Percentiles rank a stretch among this genome's conserved stretches.
Evolutionary conservation across 2,888 invertebrate species (phyloP).

Genomic region (Zaprionus bogoriensis): DNA sequence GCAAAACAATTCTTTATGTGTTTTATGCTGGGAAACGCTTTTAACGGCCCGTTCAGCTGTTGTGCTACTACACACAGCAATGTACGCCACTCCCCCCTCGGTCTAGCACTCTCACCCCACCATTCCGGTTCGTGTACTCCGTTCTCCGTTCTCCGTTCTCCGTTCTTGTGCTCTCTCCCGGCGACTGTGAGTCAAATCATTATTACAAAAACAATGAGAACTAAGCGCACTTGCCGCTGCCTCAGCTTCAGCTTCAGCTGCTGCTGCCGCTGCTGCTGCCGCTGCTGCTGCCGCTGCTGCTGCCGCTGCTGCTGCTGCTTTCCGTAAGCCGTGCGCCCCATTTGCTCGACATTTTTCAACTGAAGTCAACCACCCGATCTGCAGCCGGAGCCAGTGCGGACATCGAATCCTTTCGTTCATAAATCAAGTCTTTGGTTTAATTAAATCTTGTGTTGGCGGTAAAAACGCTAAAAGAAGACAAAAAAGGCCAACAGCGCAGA

Average conservation of each 20-base stretch:
- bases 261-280: conserved; percentile 3
- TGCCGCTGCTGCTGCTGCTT: conserved; percentile 6
- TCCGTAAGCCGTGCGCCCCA: conserved; percentile 59
- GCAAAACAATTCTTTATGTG: conserved; percentile 68
- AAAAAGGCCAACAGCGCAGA: conserved; percentile 16
- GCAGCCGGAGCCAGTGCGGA: conserved; percentile 53
- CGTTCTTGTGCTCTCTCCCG: conserved; percentile 7
- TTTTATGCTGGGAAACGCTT: conserved; percentile 59
- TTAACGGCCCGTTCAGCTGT: conserved; percentile 72
- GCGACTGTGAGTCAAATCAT: conserved; percentile 59
- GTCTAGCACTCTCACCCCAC: background rate
- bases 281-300: conserved; percentile 9
- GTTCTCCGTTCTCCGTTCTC: too few relatives aligned
- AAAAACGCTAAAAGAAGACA: conserved; percentile 64
- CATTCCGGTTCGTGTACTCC: background rate
- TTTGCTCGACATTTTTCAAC: conserved; percentile 71
- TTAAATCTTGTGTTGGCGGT: conserved; percentile 84
- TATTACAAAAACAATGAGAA: conserved; percentile 62
- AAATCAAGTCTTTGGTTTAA: conserved; percentile 84
- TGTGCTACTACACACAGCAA: conserved; percentile 30
- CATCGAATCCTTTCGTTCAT: conserved; percentile 81
- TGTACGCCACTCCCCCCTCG: background rate
- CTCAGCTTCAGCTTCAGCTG: background rate
- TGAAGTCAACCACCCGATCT: conserved; percentile 38
- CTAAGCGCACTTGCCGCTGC: conserved; percentile 38